phyloP scores from a whole-genome alignment of 2,888 invertebrate genomes.

The Tenthredo scrophulariae region DNA sequence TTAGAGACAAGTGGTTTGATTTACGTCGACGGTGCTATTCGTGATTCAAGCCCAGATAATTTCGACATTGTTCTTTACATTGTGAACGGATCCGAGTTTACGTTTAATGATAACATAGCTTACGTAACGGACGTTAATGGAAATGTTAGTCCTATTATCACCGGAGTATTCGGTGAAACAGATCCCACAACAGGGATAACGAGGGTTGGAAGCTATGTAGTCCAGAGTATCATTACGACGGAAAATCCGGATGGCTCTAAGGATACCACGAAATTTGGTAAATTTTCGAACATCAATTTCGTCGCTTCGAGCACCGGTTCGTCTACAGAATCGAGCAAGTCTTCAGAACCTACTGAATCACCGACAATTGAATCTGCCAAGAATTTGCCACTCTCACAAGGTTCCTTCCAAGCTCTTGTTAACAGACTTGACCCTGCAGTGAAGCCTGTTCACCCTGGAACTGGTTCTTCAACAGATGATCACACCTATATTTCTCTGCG shows the following conservation, averaged over 20 bases:
- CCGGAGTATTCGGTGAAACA: slow-evolving; percentile 8
- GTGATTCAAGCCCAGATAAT: not conserved
- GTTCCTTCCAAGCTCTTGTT: not conserved
- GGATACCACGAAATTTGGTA: slow-evolving; percentile 1
- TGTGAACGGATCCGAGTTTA: not conserved
- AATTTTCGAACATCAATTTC: not conserved
- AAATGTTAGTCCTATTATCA: not conserved
- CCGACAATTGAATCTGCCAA: not conserved
- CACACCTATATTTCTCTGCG: not conserved
- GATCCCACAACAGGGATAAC: not conserved
- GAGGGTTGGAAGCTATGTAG: not conserved
- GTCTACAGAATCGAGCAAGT: not conserved
- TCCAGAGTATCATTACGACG: not conserved
- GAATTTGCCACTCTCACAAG: not conserved
- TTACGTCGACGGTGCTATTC: not conserved
- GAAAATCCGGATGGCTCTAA: slow-evolving; percentile 33
- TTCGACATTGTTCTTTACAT: not conserved
- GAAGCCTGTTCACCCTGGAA: not conserved
- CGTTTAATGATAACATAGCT: not conserved
- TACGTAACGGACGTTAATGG: not conserved
- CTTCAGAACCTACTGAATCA: not conserved
- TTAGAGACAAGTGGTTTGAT: not conserved
- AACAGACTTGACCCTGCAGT: not conserved
- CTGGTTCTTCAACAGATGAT: not conserved
- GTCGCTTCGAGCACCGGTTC: not conserved